Evolutionary conservation across 2,888 invertebrate genomes (phyloP).

Genomic region (Apodemia zela): DNA sequence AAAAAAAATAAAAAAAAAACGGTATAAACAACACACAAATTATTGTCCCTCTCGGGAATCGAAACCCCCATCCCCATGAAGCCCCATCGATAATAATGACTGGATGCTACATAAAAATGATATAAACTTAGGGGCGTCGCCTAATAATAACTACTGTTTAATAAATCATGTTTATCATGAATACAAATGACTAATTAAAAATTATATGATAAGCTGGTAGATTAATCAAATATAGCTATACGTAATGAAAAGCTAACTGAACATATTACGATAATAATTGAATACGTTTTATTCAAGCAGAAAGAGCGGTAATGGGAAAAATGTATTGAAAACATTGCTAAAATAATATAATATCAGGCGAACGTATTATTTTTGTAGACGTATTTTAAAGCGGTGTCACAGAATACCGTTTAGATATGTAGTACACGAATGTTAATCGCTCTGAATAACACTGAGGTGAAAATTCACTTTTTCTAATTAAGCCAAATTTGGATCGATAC

Average conservation of each 20-base stretch:
- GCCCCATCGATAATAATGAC: no score
- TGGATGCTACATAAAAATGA: neutral
- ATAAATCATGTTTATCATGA: slow-evolving; percentile 19
- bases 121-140: slow-evolving; percentile 23
- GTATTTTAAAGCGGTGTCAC: neutral
- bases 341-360: neutral
- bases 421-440: neutral
- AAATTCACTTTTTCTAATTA: slow-evolving; percentile 29
- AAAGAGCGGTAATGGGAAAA: no score
- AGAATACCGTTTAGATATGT: neutral
- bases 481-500: slow-evolving; percentile 35
- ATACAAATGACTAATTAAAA: slow-evolving; percentile 25
- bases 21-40: no score
- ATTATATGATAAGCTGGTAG: neutral
- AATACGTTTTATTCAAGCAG: no score
- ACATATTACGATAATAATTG: no score
- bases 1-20: no score
- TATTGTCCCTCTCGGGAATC: no score
- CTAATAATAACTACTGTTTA: slow-evolving; percentile 18
- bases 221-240: no score
- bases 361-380: neutral
- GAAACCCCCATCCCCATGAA: no score
- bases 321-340: neutral
- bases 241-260: no score
- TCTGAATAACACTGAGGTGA: slow-evolving; percentile 20